phyloP scores from a whole-genome alignment of 2,888 invertebrate genomes.

The Prosopocoilus inquinatus region DNA sequence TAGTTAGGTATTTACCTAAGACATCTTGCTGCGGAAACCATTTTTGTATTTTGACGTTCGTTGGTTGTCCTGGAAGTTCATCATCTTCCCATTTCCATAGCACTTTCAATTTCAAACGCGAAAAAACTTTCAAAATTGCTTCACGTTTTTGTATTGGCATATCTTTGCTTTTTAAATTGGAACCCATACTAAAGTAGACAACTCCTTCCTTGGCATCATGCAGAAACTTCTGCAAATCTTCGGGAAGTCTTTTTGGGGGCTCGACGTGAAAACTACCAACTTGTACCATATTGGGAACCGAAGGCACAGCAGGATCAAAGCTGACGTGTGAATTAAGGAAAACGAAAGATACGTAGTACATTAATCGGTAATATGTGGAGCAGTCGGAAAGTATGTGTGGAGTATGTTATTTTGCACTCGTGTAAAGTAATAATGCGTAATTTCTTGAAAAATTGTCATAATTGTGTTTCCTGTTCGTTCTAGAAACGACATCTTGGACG shows the following conservation, averaged over 20 bases:
- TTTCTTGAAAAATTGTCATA: constrained; percentile 36
- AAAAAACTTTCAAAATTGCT: constrained; percentile 58
- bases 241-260: constrained; percentile 32
- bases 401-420: constrained; percentile 32
- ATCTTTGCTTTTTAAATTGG: constrained; percentile 57
- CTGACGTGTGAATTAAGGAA: constrained; percentile 51
- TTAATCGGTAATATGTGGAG: constrained; percentile 31
- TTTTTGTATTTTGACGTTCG: constrained; percentile 47
- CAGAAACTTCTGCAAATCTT: constrained; percentile 54
- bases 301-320: constrained; percentile 52
- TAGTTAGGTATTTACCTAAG: no score
- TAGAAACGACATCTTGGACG: constrained; percentile 52
- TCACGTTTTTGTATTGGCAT: constrained; percentile 54
- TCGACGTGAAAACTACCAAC: constrained; percentile 56
- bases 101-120: constrained; percentile 55
- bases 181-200: constrained; percentile 61
- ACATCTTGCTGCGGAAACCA: constrained; percentile 51
- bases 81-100: constrained; percentile 56
- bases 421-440: constrained; percentile 32
- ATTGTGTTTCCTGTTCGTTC: constrained; percentile 55
- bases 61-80: constrained; percentile 40
- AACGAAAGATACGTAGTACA: constrained; percentile 35
- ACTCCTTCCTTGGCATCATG: constrained; percentile 56
- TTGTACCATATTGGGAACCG: constrained; percentile 57
- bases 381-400: constrained; percentile 37